Conservation (phyloP, 2,797 vertebrate genomes). For the Monodelphis domestica region DNA sequence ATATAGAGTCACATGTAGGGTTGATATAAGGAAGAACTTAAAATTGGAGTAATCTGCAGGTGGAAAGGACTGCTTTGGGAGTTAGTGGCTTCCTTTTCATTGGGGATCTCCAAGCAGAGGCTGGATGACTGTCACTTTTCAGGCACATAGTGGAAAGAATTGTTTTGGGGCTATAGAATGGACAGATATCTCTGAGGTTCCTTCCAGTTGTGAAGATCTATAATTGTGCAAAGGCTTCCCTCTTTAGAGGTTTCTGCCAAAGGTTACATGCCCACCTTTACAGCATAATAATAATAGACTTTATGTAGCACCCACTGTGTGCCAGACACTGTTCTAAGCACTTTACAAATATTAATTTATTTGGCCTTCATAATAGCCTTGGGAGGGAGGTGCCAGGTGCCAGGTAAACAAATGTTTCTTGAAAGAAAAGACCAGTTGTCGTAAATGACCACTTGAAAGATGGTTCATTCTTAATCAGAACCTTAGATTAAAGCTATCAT, state of each 20-base stretch:
- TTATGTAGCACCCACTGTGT: neutral
- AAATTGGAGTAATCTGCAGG: neutral
- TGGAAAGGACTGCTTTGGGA: neutral
- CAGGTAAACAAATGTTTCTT: neutral
- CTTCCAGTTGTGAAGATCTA: neutral
- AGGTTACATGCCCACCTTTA: neutral
- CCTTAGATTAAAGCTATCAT: neutral
- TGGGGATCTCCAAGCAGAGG: neutral
- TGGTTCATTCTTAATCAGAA: neutral
- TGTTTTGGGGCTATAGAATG: neutral
- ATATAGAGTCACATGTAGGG: neutral
- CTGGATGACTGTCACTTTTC: neutral
- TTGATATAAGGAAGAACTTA: neutral
- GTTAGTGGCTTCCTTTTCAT: neutral
- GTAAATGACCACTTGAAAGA: neutral
- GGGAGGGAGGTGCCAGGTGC: neutral
- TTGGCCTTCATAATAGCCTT: neutral
- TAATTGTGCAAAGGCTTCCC: neutral
- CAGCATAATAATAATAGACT: neutral
- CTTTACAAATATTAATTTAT: neutral
- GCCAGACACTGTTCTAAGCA: neutral
- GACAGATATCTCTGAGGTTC: neutral
- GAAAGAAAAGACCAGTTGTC: neutral
- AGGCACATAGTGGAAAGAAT: neutral
- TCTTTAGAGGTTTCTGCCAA: neutral